phyloP scores from a whole-genome alignment of 2,797 vertebrate species.

The Sternarchorhynchus goeldii region DNA sequence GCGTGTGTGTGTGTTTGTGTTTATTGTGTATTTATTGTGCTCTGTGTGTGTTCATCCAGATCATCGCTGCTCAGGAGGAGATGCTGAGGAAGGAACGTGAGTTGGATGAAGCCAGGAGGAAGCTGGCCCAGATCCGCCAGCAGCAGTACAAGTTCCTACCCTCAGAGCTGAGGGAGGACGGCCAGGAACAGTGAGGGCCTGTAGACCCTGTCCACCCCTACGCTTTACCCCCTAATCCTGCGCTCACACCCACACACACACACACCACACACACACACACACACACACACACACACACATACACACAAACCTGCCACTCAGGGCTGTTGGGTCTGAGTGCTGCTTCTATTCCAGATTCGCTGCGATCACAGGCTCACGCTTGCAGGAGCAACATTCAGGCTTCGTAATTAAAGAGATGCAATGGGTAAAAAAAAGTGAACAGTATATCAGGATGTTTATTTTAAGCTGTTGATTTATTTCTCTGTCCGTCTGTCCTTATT shows the following conservation, averaged over 20 bases:
- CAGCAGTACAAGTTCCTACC: conserved; percentile 98
- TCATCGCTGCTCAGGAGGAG: conserved; percentile 96
- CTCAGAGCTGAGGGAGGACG: conserved; percentile 89
- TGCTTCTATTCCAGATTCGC: conserved; percentile 43
- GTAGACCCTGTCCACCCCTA: neutral
- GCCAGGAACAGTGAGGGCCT: conserved; percentile 80
- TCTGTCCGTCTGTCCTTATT: conserved; percentile 54
- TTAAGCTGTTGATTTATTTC: conserved; percentile 56
- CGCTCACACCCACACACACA: neutral
- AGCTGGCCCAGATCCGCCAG: conserved; percentile 92
- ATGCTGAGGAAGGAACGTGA: conserved; percentile 97
- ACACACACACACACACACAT: conserved; percentile 20
- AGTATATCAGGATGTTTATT: conserved; percentile 60
- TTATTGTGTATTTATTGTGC: neutral
- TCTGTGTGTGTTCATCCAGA: conserved; percentile 73
- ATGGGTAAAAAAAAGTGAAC: conserved; percentile 59
- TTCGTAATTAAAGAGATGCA: conserved; percentile 56
- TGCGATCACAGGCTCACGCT: conserved; percentile 49
- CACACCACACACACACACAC: conserved; percentile 21
- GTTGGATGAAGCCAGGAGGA: conserved; percentile 92
- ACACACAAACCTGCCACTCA: conserved; percentile 23
- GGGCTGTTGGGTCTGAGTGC: conserved; percentile 53
- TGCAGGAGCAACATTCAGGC: conserved; percentile 51
- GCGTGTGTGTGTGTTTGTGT: neutral
- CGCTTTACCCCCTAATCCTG: too few species aligned